Conservation (phyloP, 2,113 vertebrate species). For the Rattus norvegicus region DNA sequence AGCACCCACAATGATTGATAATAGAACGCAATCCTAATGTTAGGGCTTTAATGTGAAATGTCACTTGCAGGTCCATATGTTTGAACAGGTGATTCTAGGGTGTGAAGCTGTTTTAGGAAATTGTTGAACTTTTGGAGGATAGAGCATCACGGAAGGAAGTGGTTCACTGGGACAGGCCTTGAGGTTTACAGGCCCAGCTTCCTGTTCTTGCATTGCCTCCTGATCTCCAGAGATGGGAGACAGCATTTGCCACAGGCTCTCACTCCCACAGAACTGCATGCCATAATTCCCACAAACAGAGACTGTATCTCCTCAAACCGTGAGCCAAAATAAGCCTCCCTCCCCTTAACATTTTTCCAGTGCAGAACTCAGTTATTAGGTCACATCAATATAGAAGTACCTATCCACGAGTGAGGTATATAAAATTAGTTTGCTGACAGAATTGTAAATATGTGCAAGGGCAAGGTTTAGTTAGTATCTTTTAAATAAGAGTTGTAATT, state of each 20-base stretch:
- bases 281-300: background rate
- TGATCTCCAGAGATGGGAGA: background rate
- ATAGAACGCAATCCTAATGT: background rate
- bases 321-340: background rate
- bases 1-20: background rate
- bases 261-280: background rate
- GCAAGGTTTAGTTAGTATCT: background rate
- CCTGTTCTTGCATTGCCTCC: background rate
- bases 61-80: background rate
- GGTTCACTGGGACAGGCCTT: background rate
- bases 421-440: slow-evolving; percentile 19
- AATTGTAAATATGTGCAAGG: background rate
- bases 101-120: background rate
- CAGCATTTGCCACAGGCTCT: background rate
- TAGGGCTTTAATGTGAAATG: background rate
- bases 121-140: background rate
- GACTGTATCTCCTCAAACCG: background rate
- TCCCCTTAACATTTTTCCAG: background rate
- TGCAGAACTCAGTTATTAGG: background rate
- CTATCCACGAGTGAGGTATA: background rate
- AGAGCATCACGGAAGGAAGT: background rate
- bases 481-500: background rate
- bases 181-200: background rate
- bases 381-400: background rate
- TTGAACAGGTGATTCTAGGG: background rate